These are phyloP conservation scores for Oreortyx pictus DNA, from an alignment of 2,797 vertebrate species.

Conservation along the genomic window DNA sequence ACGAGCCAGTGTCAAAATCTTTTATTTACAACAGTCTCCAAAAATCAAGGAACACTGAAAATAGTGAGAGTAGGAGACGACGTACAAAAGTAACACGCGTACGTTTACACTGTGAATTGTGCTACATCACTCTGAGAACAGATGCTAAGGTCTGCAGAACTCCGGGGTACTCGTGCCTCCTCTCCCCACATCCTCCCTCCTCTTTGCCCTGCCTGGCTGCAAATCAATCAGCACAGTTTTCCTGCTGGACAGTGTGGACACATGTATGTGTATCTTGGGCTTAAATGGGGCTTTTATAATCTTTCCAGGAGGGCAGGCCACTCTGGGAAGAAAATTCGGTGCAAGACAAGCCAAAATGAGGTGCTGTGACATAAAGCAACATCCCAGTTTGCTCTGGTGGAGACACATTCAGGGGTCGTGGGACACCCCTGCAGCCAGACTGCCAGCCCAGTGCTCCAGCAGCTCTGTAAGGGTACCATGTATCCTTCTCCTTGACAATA, in stretches of 20 bases:
- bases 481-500: background rate
- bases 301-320: conserved; percentile 5
- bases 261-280: background rate
- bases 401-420: background rate
- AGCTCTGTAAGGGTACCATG: background rate
- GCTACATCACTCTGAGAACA: conserved; percentile 60
- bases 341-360: background rate
- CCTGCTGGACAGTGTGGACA: background rate
- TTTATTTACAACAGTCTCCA: conserved; percentile 75
- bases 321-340: background rate
- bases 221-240: conserved; percentile 9
- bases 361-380: background rate
- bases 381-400: background rate
- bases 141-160: background rate
- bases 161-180: background rate
- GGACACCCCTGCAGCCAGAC: background rate
- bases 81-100: conserved; percentile 49
- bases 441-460: background rate
- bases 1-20: conserved; percentile 63
- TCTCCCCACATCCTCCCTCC: background rate
- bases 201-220: background rate
- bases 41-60: conserved; percentile 63
- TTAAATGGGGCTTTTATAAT: conserved; percentile 31
- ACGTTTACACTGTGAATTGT: conserved; percentile 46
- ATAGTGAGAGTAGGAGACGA: conserved; percentile 21